Conservation (phyloP, 35 echinoderm and acorn worm species). For the Heliocidaris tuberculata region DNA sequence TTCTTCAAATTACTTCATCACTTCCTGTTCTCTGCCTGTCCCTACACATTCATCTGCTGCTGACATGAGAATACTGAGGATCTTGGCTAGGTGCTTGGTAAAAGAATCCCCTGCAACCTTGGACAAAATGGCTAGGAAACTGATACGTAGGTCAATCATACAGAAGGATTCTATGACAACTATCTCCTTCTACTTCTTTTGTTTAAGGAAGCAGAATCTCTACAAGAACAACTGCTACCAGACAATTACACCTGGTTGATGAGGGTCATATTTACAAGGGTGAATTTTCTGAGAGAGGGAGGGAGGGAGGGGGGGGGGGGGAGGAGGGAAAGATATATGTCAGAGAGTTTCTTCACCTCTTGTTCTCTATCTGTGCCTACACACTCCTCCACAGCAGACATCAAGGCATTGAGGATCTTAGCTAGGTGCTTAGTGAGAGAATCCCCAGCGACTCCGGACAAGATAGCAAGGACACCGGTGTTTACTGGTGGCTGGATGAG, state of each 20-base stretch:
- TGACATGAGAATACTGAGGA: constrained; percentile 78
- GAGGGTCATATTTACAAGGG: no score
- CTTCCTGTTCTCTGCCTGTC: constrained; percentile 64
- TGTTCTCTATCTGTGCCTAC: constrained; percentile 69
- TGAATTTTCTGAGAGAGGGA: no score
- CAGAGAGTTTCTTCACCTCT: constrained; percentile 41
- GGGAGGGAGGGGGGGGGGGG: no score
- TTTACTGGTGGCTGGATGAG: constrained; percentile 86
- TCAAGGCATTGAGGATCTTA: constrained; percentile 87
- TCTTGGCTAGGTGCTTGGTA: constrained; percentile 68
- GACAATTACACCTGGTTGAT: no score
- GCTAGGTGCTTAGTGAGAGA: constrained; percentile 74
- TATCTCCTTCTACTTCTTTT: no score
- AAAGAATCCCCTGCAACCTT: constrained; percentile 88
- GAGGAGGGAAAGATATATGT: no score
- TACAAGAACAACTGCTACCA: no score
- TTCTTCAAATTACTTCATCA: background rate
- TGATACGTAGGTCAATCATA: no score
- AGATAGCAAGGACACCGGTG: constrained; percentile 84
- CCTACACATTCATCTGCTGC: constrained; percentile 72
- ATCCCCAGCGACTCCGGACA: constrained; percentile 92
- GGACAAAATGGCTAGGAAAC: constrained; percentile 79
- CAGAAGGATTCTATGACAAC: no score
- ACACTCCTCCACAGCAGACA: constrained; percentile 78
- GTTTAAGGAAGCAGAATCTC: no score